These are phyloP conservation scores for Pollimyrus isidori DNA, from an alignment of 2,113 vertebrate species.

Conservation along the genomic window DNA sequence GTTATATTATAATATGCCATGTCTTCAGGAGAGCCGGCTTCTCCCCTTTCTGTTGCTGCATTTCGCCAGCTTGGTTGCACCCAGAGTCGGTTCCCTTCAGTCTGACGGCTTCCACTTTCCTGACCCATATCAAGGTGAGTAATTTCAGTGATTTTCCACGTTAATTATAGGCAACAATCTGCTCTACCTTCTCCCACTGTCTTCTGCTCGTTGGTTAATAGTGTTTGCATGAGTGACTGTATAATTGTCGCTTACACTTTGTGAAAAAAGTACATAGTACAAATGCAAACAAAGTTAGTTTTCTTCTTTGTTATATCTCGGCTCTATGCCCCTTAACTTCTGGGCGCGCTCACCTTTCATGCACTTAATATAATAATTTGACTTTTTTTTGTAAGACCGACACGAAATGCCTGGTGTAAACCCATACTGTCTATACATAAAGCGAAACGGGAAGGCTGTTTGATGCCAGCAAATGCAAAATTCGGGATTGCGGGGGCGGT, in stretches of 20 bases:
- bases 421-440: background rate
- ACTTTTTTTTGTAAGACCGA: background rate
- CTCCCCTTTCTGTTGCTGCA: conserved; percentile 59
- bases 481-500: background rate
- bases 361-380: background rate
- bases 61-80: conserved; percentile 57
- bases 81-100: conserved; percentile 52
- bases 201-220: background rate
- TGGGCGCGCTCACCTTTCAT: background rate
- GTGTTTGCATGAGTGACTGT: background rate
- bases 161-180: background rate
- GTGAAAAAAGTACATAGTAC: background rate
- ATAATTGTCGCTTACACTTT: background rate
- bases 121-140: conserved; percentile 80
- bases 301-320: background rate
- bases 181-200: background rate
- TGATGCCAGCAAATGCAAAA: background rate
- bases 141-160: conserved; percentile 20
- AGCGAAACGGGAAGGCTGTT: background rate
- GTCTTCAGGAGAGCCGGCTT: conserved; percentile 60
- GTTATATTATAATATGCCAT: conserved; percentile 71
- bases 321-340: background rate
- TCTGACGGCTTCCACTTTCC: conserved; percentile 57
- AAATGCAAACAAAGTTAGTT: background rate
- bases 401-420: background rate